These are phyloP conservation scores for Hypercompe scribonia DNA, from an alignment of 2,888 invertebrate species.

Conservation along the genomic window DNA sequence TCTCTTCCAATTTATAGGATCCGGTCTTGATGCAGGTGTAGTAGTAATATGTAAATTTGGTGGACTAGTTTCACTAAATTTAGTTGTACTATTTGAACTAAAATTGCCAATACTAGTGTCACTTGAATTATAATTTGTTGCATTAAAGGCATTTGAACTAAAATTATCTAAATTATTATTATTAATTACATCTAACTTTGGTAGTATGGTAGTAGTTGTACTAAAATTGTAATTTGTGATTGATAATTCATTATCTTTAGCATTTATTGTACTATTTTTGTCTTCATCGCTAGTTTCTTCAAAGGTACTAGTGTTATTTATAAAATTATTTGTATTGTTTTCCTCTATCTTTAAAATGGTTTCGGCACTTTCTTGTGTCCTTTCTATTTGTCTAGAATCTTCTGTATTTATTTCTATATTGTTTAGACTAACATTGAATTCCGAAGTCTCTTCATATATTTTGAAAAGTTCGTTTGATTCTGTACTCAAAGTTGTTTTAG, in stretches of 20 bases:
- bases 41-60: constrained; percentile 9
- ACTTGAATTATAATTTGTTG: constrained; percentile 1
- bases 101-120: neutral
- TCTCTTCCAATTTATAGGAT: constrained; percentile 1
- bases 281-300: constrained; percentile 11
- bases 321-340: constrained; percentile 3
- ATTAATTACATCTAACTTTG: constrained; percentile 11
- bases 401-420: constrained; percentile 8
- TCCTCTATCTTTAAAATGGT: neutral
- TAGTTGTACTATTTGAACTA: constrained; percentile 12
- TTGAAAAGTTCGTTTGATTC: constrained; percentile 6
- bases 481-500: neutral
- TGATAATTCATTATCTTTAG: constrained; percentile 5
- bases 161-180: neutral
- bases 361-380: neutral
- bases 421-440: neutral
- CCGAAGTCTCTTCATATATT: neutral
- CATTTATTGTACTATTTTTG: constrained; percentile 4
- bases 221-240: neutral
- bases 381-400: neutral
- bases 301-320: neutral
- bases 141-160: neutral
- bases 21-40: neutral
- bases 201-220: neutral
- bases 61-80: constrained; percentile 17